Evolutionary conservation across 2,113 vertebrate species (phyloP), one percentile per base, ranked within the genome.

Genomic region (Pluvialis apricaria): DNA sequence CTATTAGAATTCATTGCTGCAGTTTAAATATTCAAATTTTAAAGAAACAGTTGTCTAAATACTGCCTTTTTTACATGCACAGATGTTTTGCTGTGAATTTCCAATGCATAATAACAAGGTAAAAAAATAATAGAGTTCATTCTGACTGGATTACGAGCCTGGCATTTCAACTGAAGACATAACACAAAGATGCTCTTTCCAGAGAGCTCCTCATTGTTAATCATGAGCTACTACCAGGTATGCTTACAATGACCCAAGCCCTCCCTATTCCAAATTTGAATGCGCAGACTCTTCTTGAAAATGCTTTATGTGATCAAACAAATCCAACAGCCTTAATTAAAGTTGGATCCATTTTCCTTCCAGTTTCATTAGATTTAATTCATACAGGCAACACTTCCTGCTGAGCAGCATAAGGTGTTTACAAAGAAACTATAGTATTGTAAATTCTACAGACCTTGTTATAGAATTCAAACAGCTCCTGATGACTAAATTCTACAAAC

Each of bases 391-490:
- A 80, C 52, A 38, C 13, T 93, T 96, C 96, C 72, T 69, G 80
- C 90, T 94, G 76, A 96, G 95, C 64, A 95, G 91, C 83, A 94
- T 60, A 96, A 96, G 78, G 87, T 97, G 52, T 97, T 97, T 94
- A 97, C 82, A 95, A 95, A 91, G 66, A 71, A 96, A 90, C 9
- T 64, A 92, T 32, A 95, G 89, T 93, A 90, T 73, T 88, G 42
- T 92, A 97, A 92, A 96, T 97, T 85, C 65, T 80, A 98, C 97
- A 95, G 68, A 99, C 99, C 99, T 99, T 99, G 97, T 99, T 99
- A 97, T 99, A 99, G 98, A 99, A 99, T 61, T 99, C 99, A 96
- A 99, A 99, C 72, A 99, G 98, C 97, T 99, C 98, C 97, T 98
- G 96, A 96, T 99, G 99, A 97, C 86, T 99, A 92, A 99, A 99